Percentiles rank a stretch among this genome's conserved stretches.
Evolutionary conservation across 2,797 vertebrate species (phyloP).

Genomic region (Tragopan temminckii): DNA sequence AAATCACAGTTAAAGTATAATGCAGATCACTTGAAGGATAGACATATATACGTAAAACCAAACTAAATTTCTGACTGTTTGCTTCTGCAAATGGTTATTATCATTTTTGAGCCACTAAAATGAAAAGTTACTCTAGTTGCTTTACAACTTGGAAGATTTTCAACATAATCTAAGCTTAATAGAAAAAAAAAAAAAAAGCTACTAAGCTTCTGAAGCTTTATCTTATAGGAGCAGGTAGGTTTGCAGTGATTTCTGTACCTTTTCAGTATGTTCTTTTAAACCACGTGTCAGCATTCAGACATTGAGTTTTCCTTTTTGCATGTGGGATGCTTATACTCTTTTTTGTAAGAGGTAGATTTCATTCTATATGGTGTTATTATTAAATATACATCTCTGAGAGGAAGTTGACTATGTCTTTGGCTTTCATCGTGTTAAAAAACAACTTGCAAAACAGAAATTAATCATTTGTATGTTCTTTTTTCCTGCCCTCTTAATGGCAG

Average conservation of each 20-base stretch:
- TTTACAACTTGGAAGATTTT: background rate
- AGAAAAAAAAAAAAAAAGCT: too few relatives aligned
- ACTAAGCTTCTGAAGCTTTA: background rate
- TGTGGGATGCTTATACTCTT: background rate
- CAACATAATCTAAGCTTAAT: background rate
- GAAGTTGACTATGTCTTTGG: background rate
- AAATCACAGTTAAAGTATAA: background rate
- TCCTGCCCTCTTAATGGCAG: background rate
- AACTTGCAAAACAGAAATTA: background rate
- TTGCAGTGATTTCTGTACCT: background rate
- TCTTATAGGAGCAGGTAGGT: background rate
- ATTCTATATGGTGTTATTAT: background rate
- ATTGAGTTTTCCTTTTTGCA: background rate
- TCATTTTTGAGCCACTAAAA: background rate
- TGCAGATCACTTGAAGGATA: background rate
- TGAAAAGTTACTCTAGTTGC: background rate
- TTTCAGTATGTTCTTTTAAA: background rate
- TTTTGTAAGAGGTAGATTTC: background rate
- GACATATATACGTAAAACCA: background rate
- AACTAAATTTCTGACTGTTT: background rate
- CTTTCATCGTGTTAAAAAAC: background rate
- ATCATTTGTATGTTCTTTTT: background rate
- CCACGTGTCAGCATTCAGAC: background rate
- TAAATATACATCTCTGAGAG: background rate
- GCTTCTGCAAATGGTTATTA: background rate